phyloP scores from a whole-genome alignment of 2,888 invertebrate genomes.

The Zelleria hepariella region DNA sequence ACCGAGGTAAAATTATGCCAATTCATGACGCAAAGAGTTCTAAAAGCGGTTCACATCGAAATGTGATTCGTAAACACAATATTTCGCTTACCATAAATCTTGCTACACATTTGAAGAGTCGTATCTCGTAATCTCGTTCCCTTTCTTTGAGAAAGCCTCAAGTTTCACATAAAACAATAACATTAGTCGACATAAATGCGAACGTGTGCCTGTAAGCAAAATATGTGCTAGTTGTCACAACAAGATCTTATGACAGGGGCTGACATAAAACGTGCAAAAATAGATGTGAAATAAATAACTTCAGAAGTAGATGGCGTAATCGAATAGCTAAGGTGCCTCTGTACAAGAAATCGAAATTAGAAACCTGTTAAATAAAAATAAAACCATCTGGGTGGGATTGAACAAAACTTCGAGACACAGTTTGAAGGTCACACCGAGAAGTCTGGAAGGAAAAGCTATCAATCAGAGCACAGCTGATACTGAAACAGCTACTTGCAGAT shows the following conservation, averaged over 20 bases:
- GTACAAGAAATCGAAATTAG: too few species aligned
- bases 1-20: background rate
- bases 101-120: background rate
- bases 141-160: background rate
- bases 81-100: background rate
- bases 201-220: background rate
- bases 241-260: background rate
- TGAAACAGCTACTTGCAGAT: conserved; percentile 45
- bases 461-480: conserved; percentile 59
- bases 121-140: too few species aligned
- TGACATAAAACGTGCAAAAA: background rate
- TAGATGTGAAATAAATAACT: background rate
- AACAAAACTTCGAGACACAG: background rate
- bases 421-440: conserved; percentile 6
- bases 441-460: conserved; percentile 23
- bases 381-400: background rate
- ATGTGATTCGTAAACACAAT: background rate
- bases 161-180: conserved; percentile 1
- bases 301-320: background rate
- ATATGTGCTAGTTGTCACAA: background rate
- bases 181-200: background rate
- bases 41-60: background rate
- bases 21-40: background rate
- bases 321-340: too few species aligned
- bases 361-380: background rate